These are phyloP conservation scores for Kryphioiulus occultus DNA, from an alignment of 2,888 invertebrate species.

Conservation along the genomic window DNA sequence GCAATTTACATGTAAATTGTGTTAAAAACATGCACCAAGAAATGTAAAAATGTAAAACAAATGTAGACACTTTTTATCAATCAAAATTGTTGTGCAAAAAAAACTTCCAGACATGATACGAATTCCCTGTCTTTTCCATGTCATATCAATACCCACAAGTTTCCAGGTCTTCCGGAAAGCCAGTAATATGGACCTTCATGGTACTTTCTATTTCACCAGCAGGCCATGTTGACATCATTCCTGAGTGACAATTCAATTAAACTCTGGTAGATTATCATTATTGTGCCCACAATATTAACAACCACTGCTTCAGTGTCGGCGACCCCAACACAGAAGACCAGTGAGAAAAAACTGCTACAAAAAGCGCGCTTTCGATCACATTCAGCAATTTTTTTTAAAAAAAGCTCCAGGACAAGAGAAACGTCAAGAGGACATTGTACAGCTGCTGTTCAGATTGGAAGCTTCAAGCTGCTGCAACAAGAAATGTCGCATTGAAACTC, in stretches of 20 bases:
- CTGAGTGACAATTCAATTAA: not conserved
- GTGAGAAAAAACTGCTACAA: not conserved
- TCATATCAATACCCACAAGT: too few species aligned
- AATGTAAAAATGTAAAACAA: too few species aligned
- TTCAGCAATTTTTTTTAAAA: not conserved
- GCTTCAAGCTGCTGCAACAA: not conserved
- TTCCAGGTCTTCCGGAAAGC: too few species aligned
- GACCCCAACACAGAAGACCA: not conserved
- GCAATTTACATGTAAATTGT: too few species aligned
- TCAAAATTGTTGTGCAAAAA: too few species aligned
- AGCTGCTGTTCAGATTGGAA: not conserved
- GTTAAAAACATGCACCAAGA: too few species aligned
- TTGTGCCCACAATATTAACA: not conserved
- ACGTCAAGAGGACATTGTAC: not conserved
- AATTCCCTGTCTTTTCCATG: too few species aligned
- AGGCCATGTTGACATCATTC: not conserved
- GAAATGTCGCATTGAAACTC: not conserved
- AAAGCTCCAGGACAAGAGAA: not conserved
- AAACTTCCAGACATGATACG: too few species aligned
- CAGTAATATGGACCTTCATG: too few species aligned
- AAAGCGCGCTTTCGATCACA: not conserved
- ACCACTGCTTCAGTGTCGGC: not conserved
- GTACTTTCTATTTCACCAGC: too few species aligned
- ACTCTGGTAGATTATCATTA: not conserved
- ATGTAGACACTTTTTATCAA: too few species aligned